These are phyloP conservation scores for Hypercompe scribonia DNA, from an alignment of 2,888 invertebrate genomes.

Conservation along the genomic window DNA sequence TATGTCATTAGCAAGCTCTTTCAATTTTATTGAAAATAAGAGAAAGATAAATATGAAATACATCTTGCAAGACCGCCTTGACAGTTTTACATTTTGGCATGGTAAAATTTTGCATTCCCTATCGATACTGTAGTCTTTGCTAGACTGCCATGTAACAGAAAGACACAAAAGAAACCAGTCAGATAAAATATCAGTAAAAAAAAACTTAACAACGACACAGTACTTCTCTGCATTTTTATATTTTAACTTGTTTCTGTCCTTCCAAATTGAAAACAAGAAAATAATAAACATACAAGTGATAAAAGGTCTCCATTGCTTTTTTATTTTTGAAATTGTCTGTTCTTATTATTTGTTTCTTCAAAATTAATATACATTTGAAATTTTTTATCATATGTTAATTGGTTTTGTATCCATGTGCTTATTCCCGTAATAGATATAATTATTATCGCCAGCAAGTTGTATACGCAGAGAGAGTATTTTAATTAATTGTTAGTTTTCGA, in stretches of 20 bases:
- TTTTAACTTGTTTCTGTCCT: constrained; percentile 60
- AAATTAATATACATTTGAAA: background rate
- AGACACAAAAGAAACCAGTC: constrained; percentile 57
- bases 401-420: background rate
- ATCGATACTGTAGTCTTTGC: constrained; percentile 54
- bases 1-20: background rate
- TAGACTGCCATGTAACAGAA: constrained; percentile 57
- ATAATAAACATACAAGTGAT: background rate
- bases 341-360: background rate
- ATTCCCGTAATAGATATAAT: constrained; percentile 3
- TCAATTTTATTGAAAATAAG: constrained; percentile 14
- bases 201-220: constrained; percentile 49
- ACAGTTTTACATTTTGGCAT: constrained; percentile 51
- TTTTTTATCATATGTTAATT: background rate
- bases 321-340: background rate
- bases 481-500: background rate
- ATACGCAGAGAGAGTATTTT: background rate
- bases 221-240: constrained; percentile 61
- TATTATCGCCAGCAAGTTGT: constrained; percentile 15
- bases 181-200: constrained; percentile 60
- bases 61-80: constrained; percentile 14
- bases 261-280: constrained; percentile 22
- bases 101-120: constrained; percentile 33
- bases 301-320: background rate
- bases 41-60: constrained; percentile 14